Evolutionary conservation across 2,113 vertebrate species (phyloP).

Genomic region (Lynx canadensis): DNA sequence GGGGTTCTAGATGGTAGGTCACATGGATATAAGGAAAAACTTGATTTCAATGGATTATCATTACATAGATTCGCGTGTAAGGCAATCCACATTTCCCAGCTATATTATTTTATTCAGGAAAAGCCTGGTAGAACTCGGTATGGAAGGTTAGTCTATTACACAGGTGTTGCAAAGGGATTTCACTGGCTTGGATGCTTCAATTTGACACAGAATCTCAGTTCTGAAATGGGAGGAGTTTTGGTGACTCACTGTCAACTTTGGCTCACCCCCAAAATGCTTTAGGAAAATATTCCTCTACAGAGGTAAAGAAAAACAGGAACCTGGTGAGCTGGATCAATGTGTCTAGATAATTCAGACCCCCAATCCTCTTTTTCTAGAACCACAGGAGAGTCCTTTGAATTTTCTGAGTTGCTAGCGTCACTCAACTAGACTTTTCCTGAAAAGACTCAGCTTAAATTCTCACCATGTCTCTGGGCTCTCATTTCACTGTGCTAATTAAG

Average conservation of each 20-base stretch:
- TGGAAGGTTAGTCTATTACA: neutral
- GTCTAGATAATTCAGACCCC: neutral
- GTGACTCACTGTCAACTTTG: neutral
- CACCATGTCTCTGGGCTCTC: neutral
- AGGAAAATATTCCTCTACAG: neutral
- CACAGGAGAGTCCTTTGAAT: neutral
- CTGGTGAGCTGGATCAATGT: neutral
- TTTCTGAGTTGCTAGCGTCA: neutral
- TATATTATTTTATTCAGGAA: neutral
- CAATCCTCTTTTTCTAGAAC: neutral
- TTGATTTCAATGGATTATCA: neutral
- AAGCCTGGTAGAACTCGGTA: neutral
- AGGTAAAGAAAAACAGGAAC: slow-evolving; percentile 8
- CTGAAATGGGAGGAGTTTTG: neutral
- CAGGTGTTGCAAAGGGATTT: neutral
- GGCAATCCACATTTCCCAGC: neutral
- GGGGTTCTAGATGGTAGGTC: neutral
- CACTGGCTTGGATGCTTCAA: neutral
- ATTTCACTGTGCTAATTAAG: neutral
- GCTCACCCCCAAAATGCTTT: neutral
- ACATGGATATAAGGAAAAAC: neutral
- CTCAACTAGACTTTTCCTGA: neutral
- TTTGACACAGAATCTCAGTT: neutral
- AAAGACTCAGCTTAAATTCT: neutral
- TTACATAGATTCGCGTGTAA: neutral